Evolutionary conservation across 2,888 invertebrate species (phyloP).

Genomic region (Taphrorychus bicolor): DNA sequence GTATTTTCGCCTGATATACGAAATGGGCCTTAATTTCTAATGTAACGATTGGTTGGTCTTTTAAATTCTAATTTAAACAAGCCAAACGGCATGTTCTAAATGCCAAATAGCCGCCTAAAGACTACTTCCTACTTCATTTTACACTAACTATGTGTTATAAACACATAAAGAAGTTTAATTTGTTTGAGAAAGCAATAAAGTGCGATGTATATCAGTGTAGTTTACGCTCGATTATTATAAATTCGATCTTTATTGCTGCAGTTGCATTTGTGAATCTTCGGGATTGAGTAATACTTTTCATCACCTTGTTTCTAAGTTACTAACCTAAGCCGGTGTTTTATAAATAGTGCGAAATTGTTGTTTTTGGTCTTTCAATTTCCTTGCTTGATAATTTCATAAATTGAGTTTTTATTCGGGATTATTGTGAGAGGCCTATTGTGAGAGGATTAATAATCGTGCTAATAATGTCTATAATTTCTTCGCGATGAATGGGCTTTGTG

Average conservation of each 20-base stretch:
- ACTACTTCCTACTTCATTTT: constrained; percentile 8
- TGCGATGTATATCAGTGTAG: background rate
- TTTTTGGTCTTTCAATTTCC: background rate
- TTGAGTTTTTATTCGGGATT: background rate
- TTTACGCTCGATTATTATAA: constrained; percentile 15
- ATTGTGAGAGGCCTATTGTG: background rate
- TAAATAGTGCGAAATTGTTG: constrained; percentile 5
- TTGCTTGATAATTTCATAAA: background rate
- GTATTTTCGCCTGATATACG: no score
- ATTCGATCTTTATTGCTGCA: constrained; percentile 11
- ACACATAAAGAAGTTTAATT: constrained; percentile 1
- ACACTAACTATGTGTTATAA: constrained; percentile 9
- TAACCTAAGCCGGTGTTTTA: background rate
- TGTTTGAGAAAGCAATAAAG: constrained; percentile 3
- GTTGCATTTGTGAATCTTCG: constrained; percentile 11
- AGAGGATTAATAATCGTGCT: no score
- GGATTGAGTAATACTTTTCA: constrained; percentile 17
- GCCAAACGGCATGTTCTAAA: background rate
- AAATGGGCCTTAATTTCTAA: background rate
- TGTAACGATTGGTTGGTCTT: background rate
- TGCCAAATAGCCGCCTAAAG: background rate
- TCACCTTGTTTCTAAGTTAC: constrained; percentile 19
- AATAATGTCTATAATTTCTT: no score
- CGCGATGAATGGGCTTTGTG: no score
- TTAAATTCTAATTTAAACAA: background rate